Evolutionary conservation across 2,888 invertebrate genomes (phyloP), one percentile per base, ranked within the genome.

Genomic region (Leptogaster cylindrica): DNA sequence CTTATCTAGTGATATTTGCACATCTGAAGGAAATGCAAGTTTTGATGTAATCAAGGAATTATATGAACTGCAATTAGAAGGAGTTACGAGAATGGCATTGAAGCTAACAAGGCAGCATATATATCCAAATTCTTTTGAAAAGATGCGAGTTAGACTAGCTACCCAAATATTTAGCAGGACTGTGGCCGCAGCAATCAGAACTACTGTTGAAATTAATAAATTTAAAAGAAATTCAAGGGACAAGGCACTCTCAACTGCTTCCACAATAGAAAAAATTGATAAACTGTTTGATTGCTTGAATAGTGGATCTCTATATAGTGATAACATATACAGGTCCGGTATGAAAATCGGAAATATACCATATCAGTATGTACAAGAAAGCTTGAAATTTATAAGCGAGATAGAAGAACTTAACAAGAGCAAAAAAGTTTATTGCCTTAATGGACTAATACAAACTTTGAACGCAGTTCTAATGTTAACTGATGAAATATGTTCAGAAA

Each of bases 371-470:
- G 16, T 46, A 8, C 5, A 18, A 2, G 46, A 46, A 46, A 46
- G n/a, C n/a, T n/a, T n/a, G n/a, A n/a, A n/a, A n/a, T n/a, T n/a
- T n/a, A n/a, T n/a, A n/a, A n/a, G n/a, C n/a, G n/a, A n/a, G n/a
- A n/a, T n/a, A n/a, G n/a, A n/a, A n/a, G n/a, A n/a, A n/a, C n/a
- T n/a, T n/a, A n/a, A n/a, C n/a, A n/a, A n/a, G n/a, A n/a, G n/a
- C n/a, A n/a, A n/a, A 20, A 18, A 23, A 48, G 23, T 48, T n/a
- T 48, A 48, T 23, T 48, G 48, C 10, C 4, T 48, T 7, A 23
- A 48, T 48, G 48, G 48, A 20, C 16, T 48, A 10, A 23, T 48
- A 48, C 48, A 48, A 48, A 48, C 48, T 5, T 7, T 48, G 12
- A 48, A 48, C n/a, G 48, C 20, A 48, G 20, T 48, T 46, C 14